Evolutionary conservation across 2,113 vertebrate genomes (phyloP), one percentile per base, ranked within the genome.

Genomic region (Charadrius vociferus): DNA sequence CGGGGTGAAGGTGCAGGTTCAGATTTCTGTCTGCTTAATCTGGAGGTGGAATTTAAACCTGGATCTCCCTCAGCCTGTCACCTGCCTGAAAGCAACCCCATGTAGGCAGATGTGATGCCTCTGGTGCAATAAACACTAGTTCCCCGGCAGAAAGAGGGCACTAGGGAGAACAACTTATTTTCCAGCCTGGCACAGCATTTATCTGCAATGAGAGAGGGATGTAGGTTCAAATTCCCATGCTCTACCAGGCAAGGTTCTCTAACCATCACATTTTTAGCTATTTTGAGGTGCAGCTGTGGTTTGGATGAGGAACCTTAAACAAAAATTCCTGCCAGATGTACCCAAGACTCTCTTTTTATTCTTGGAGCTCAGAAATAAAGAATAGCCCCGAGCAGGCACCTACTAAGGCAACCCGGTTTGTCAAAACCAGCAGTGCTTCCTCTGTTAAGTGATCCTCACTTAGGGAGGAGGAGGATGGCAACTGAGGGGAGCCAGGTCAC

Each of bases 91-190:
- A 65, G 12, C 36, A 73, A 2, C 45, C 29, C 9, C 36, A 14
- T 0, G 7, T 0, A 39, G 36, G 68, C 79, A 67, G 81, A 34
- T 11, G 30, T 14, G 10, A 24, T 9, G 37, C 36, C 45, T 16
- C 45, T 30, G 34, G 56, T 18, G 27, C 47, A 55, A 3, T 9
- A 56, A 74, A 37, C 15, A 30, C 68, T 77, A 21, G 12, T 9
- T 74, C 41, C 14, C 66, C 2, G 5, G 56, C 3, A 7, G 18
- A 41, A 24, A n/a, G 29, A 65, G 52, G 52, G 37, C 85, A 21
- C 49, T 8, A 52, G 30, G 55, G 37, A 86, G 19, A 32, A 2
- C 17, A 50, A 7, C 12, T 50, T 7, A 3, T 67, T 37, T 71
- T 41, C 22, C 59, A 61, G 30, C 23, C 53, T 29, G 72, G 4